Conservation (phyloP, 1,140 invertebrate genomes). For the Drosophila nigromelanica region DNA sequence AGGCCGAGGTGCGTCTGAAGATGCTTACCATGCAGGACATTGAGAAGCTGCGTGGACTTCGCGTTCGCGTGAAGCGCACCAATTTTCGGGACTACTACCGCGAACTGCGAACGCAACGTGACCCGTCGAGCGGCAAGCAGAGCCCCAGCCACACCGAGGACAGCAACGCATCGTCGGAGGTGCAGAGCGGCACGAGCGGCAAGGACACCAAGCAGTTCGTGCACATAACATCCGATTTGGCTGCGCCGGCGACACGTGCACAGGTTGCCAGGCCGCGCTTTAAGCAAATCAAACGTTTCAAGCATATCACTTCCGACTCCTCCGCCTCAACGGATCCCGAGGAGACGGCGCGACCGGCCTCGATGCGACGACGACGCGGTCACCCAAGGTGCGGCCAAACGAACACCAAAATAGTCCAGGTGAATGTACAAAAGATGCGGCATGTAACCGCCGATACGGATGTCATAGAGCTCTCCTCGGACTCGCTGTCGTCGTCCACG, state of each 20-base stretch:
- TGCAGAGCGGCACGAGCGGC: background rate
- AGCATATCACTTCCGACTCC: constrained; percentile 56
- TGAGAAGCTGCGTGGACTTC: constrained; percentile 43
- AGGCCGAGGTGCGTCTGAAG: constrained; percentile 28
- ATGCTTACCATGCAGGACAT: constrained; percentile 50
- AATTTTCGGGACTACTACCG: constrained; percentile 41
- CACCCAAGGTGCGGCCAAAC: background rate
- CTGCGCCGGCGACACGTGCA: background rate
- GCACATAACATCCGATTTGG: constrained; percentile 65
- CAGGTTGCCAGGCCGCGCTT: background rate
- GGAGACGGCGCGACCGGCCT: constrained; percentile 9
- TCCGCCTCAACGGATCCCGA: constrained; percentile 64
- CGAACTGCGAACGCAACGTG: background rate
- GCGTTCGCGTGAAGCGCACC: constrained; percentile 57
- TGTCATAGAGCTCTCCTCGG: constrained; percentile 69
- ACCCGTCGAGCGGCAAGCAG: background rate
- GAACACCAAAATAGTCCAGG: background rate
- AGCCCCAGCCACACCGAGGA: constrained; percentile 48
- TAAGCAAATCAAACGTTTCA: constrained; percentile 33
- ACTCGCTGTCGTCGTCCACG: constrained; percentile 47
- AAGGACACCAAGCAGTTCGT: constrained; percentile 40
- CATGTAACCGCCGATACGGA: constrained; percentile 50
- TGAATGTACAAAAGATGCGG: background rate
- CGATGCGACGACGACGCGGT: constrained; percentile 6
- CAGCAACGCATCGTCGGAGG: constrained; percentile 38